These are phyloP conservation scores for Meloidogyne floridensis DNA, from an alignment of 1,140 invertebrate species.

Conservation along the genomic window DNA sequence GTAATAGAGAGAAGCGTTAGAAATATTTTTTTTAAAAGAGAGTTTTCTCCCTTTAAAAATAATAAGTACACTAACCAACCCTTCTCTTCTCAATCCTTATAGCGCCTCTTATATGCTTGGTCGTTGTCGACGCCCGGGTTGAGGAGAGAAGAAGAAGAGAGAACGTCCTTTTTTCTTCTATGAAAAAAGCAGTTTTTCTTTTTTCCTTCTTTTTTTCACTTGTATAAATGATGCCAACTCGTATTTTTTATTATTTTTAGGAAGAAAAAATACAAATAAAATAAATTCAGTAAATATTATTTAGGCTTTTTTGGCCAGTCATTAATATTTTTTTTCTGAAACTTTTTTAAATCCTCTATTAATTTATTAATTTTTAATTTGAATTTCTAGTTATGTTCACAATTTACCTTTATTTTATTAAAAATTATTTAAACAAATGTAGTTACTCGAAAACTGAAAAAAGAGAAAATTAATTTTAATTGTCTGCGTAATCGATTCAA, in stretches of 20 bases:
- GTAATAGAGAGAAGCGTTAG: not conserved
- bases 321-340: not conserved
- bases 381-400: not conserved
- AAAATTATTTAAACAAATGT: too few relatives aligned
- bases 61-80: not conserved
- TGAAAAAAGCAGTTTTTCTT: not conserved
- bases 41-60: not conserved
- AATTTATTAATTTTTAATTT: not conserved
- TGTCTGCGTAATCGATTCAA: too few relatives aligned
- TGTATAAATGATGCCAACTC: not conserved
- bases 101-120: not conserved
- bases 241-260: not conserved
- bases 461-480: too few relatives aligned
- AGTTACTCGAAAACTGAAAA: too few relatives aligned
- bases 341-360: not conserved
- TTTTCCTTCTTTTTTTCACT: not conserved
- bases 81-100: not conserved
- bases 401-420: too few relatives aligned
- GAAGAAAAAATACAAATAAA: not conserved
- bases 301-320: not conserved
- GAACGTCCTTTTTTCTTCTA: not conserved
- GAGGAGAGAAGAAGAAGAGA: not conserved
- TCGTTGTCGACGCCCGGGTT: not conserved
- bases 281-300: too few relatives aligned
- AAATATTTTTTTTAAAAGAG: not conserved